Evolutionary conservation across 1,140 invertebrate species (phyloP), one percentile per base, ranked within the genome.

Genomic region (Leptinotarsa defecta): DNA sequence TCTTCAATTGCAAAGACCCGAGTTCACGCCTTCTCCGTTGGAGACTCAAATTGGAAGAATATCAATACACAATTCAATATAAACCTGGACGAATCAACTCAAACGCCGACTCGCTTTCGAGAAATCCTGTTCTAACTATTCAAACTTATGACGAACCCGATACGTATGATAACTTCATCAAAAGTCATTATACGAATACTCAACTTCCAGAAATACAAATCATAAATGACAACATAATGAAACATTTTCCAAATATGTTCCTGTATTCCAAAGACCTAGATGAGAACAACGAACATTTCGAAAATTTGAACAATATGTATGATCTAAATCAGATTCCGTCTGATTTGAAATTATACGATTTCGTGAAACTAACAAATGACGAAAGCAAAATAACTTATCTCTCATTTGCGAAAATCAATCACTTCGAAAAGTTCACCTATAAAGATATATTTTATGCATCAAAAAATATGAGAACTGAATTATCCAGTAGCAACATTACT

Each of bases 1-100:
- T 20, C 13, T 81, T 83, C 5, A 84, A 83, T 13, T 79, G 84
- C 0, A 87, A 86, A 81, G 84, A 88, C 67, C 84, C 85, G 5
- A 82, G 76, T 4, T 83, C 80, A 34, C 74, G 84, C 75, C 77
- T 90, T 20, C 79, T 86, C 5, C 78, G 87, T 73, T 90, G 88
- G 88, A 68, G 84, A 48, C 61, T 85, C 4, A 78, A 81, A 81
- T 68, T 87, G n/a, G 73, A 77, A n/a, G 85, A 88, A 74, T 89
- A 85, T 80, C 76, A 86, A 34, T 88, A 86, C 77, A 76, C 86
- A 72, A 86, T 90, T 3, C 65, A 78, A 43, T 87, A 88, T 71
- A 86, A 85, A 82, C 80, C 78, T 8, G 86, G 86, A 13, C 82
- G 78, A 78, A 72, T 75, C 19, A 88, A 87, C 75, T 76, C 74